Conservation (phyloP, 1,140 invertebrate genomes). For the Drosophila sucinea region DNA sequence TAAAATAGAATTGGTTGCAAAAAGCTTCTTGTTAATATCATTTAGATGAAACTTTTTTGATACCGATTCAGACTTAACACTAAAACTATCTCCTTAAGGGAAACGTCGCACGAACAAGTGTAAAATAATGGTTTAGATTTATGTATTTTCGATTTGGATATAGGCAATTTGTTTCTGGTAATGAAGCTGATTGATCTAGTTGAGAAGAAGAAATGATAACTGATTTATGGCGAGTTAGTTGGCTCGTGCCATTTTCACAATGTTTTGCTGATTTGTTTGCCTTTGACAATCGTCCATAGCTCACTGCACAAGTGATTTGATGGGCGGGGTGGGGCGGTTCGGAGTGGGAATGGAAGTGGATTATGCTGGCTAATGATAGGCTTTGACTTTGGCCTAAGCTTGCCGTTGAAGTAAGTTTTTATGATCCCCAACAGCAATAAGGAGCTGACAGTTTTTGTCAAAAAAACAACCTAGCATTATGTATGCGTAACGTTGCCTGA, state of each 20-base stretch:
- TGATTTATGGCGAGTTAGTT: neutral
- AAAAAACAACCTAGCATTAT: conserved; percentile 60
- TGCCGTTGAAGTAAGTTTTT: conserved; percentile 37
- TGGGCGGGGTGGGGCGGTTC: conserved; percentile 35
- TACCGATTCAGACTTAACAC: too few species aligned
- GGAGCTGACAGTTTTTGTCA: conserved; percentile 73
- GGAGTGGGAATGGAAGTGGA: conserved; percentile 49
- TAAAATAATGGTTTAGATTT: too few species aligned
- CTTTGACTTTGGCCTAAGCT: conserved; percentile 3
- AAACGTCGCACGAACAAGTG: too few species aligned
- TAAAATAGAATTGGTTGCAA: too few species aligned
- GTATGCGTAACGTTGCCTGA: conserved; percentile 60
- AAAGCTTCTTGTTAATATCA: too few species aligned
- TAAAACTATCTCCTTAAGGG: too few species aligned
- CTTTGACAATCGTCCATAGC: conserved; percentile 41
- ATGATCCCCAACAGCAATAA: conserved; percentile 31
- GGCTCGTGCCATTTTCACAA: conserved; percentile 41
- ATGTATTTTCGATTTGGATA: too few species aligned
- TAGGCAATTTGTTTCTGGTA: too few species aligned
- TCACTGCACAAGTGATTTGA: conserved; percentile 41
- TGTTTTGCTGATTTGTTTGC: conserved; percentile 53
- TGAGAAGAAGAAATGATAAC: neutral
- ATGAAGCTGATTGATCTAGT: neutral
- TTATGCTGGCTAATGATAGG: conserved; percentile 73
- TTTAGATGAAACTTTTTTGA: too few species aligned